Evolutionary conservation across 2,797 vertebrate species (phyloP), one percentile per base, ranked within the genome.

Genomic region (Lates japonicus): DNA sequence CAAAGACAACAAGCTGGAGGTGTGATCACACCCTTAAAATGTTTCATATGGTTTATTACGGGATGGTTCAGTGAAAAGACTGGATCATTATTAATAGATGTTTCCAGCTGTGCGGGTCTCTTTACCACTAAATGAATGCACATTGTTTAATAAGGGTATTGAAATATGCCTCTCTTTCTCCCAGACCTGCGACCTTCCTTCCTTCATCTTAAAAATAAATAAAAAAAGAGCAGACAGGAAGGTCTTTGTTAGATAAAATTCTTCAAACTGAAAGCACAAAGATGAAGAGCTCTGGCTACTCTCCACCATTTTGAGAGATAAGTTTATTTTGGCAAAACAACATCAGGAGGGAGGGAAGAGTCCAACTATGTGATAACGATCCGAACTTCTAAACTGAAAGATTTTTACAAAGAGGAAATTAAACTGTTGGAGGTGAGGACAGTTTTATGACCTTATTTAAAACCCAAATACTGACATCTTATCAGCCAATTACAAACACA

Each of bases 161-260:
- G 12, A 48, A 70, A 46, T 13, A 3, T 19, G 31, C 19, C 19
- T 31, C 22, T 48, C 6, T 3, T 17, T 16, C 46, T 19, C 25
- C 7, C 64, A 55, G 48, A 61, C 33, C 57, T 17, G 35, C 16
- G 44, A 41, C 61, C 76, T 78, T 65, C 67, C 59, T 48, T 70
- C 59, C 67, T 63, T 68, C 37, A 19, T 37, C 20, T 25, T 8
- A 37, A 22, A 55, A 54, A 22, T n/a, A 33, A 25, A 29, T 29
- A 1, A 41, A 63, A 13, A n/a, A 33, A 13, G 37, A 31, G 0
- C 42, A 3, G 7, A 14, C 64, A 61, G 67, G 59, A 70, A 78
- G 33, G n/a, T n/a, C 66, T 57, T 55, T 48, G 74, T 42, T 57
- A 0, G 17, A 64, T 22, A 1, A 7, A 48, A 70, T 63, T 31